phyloP scores from a whole-genome alignment of 1,140 invertebrate genomes.

The Drosophila oshimai region DNA sequence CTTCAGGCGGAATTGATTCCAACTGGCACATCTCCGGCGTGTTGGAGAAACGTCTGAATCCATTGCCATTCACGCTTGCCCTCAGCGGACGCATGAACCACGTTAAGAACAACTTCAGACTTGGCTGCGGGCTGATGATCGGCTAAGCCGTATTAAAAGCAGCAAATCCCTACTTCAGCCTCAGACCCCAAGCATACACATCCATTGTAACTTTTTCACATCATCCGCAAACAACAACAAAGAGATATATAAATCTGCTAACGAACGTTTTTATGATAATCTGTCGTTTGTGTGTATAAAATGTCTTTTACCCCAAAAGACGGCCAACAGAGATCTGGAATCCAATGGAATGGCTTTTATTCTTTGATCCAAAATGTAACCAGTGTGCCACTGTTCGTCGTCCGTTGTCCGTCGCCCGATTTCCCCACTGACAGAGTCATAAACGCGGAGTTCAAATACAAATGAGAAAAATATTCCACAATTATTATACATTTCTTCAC shows the following conservation, averaged over 20 bases:
- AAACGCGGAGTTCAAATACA: constrained; percentile 10
- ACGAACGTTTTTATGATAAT: constrained; percentile 24
- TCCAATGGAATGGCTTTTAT: constrained; percentile 5
- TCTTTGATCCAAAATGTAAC: not conserved
- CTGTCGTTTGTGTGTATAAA: constrained; percentile 29
- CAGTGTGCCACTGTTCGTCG: constrained; percentile 18
- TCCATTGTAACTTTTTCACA: constrained; percentile 7
- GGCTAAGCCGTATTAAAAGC: constrained; percentile 84
- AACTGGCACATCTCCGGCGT: constrained; percentile 98
- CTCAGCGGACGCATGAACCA: constrained; percentile 97
- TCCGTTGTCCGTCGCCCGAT: constrained; percentile 7
- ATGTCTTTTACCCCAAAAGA: not conserved
- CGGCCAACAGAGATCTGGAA: constrained; percentile 1
- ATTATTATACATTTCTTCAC: constrained; percentile 10
- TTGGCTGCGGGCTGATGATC: constrained; percentile 94
- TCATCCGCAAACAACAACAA: constrained; percentile 21
- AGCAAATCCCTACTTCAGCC: constrained; percentile 10
- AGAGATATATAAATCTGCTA: constrained; percentile 21
- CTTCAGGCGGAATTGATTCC: constrained; percentile 93
- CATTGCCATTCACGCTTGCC: constrained; percentile 96
- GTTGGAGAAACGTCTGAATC: constrained; percentile 95
- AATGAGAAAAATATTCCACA: constrained; percentile 22
- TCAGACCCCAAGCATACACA: constrained; percentile 18
- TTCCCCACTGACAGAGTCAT: constrained; percentile 15
- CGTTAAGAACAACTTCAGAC: constrained; percentile 92